Evolutionary conservation across 2,113 vertebrate species (phyloP).

Genomic region (Myrmecophaga tridactyla): DNA sequence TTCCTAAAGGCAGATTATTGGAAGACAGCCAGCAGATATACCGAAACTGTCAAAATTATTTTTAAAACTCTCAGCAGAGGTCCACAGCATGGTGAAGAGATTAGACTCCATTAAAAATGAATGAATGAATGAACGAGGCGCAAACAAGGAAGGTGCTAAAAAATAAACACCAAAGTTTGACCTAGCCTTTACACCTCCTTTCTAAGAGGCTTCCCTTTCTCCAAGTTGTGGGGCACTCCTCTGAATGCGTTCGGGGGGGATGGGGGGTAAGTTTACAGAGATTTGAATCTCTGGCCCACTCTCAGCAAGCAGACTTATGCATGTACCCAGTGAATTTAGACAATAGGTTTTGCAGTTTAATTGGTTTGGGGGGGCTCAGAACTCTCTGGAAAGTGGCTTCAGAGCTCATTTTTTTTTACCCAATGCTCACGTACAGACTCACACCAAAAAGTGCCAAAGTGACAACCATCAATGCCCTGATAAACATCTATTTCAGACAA

Average conservation of each 20-base stretch:
- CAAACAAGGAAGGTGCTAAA: not conserved
- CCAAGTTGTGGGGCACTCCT: not conserved
- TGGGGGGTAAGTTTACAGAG: too few species aligned
- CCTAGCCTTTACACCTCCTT: not conserved
- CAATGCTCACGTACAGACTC: not conserved
- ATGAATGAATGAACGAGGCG: not conserved
- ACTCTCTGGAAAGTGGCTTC: not conserved
- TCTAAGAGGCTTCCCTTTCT: not conserved
- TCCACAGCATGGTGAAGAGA: too few species aligned
- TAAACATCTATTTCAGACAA: not conserved
- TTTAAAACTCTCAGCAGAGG: not conserved
- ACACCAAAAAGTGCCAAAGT: not conserved
- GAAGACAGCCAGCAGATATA: not conserved
- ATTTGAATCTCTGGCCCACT: not conserved
- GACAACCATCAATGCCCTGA: not conserved
- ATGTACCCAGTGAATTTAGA: not conserved
- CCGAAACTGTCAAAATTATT: constrained; percentile 2
- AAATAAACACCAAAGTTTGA: not conserved
- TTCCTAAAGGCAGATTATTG: not conserved
- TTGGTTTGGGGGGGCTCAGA: not conserved
- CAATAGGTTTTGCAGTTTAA: not conserved
- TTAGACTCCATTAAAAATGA: not conserved
- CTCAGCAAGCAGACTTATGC: not conserved
- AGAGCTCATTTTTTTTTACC: not conserved
- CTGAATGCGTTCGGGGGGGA: too few species aligned